Evolutionary conservation across 2,113 vertebrate genomes (phyloP).

Genomic region (Sylvicapra grimmia): DNA sequence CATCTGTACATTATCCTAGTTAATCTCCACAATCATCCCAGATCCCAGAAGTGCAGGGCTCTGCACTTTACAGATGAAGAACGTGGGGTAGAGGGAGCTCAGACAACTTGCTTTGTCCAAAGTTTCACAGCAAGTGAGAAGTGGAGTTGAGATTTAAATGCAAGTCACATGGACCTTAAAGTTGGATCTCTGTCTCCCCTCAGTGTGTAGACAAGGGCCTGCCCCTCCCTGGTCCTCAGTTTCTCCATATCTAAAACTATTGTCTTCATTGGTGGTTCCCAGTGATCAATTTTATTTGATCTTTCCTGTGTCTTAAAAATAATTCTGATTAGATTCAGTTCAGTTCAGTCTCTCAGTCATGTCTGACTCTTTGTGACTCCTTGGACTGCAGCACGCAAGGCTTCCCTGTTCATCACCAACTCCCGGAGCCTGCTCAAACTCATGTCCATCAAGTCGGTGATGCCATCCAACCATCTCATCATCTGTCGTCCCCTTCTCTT

Average conservation of each 20-base stretch:
- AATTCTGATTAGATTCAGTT: not conserved
- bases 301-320: not conserved
- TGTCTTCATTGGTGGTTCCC: not conserved
- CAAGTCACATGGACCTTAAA: accelerated
- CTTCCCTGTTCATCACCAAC: not conserved
- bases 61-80: not conserved
- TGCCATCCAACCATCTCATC: not conserved
- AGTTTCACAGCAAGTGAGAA: not conserved
- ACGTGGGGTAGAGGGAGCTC: not conserved
- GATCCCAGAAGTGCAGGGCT: not conserved
- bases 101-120: not conserved
- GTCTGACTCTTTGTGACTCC: not conserved
- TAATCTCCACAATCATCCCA: not conserved
- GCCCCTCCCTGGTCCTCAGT: not conserved
- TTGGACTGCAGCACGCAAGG: not conserved
- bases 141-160: not conserved
- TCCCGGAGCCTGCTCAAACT: not conserved
- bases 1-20: not conserved
- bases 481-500: not conserved
- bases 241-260: not conserved
- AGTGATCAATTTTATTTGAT: not conserved
- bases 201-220: not conserved
- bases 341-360: not conserved
- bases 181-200: not conserved
- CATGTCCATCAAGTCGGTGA: not conserved